phyloP scores from a whole-genome alignment of 2,888 invertebrate genomes.

The Papilio demoleus region DNA sequence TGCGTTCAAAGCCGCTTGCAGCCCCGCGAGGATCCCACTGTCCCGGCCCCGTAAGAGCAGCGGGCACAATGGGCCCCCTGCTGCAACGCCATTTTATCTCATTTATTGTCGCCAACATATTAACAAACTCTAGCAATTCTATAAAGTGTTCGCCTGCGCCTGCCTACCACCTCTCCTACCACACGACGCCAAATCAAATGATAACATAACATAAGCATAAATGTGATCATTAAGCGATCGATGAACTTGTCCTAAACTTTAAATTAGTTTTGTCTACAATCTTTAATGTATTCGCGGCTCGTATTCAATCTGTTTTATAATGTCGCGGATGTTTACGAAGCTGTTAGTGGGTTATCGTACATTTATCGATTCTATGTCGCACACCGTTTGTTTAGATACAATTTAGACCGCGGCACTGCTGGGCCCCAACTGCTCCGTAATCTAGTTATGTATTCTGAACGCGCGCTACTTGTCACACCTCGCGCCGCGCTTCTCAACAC shows the following conservation, averaged over 20 bases:
- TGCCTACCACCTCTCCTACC: constrained; percentile 47
- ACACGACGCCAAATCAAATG: constrained; percentile 51
- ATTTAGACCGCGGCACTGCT: constrained; percentile 61
- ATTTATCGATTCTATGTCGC: constrained; percentile 49
- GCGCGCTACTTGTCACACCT: constrained; percentile 64
- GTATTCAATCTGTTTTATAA: constrained; percentile 50
- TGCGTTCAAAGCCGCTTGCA: constrained; percentile 80
- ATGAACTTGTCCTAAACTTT: constrained; percentile 8
- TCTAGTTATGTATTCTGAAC: constrained; percentile 67
- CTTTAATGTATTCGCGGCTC: constrained; percentile 39
- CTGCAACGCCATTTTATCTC: constrained; percentile 72
- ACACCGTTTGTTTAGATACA: constrained; percentile 61
- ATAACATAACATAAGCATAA: constrained; percentile 14
- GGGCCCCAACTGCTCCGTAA: constrained; percentile 60
- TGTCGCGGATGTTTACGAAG: constrained; percentile 50
- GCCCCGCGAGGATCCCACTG: constrained; percentile 57
- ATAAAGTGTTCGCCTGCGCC: constrained; percentile 66
- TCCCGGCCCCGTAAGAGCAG: constrained; percentile 68
- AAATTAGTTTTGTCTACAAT: constrained; percentile 24
- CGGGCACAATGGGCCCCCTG: constrained; percentile 73
- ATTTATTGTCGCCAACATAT: constrained; percentile 69
- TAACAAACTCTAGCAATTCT: constrained; percentile 57
- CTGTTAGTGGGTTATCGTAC: constrained; percentile 47
- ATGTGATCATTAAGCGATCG: constrained; percentile 7
- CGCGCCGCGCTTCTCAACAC: constrained; percentile 10